These are phyloP conservation scores for Zaprionus vittiger DNA, from an alignment of 1,140 invertebrate species.

Conservation along the genomic window DNA sequence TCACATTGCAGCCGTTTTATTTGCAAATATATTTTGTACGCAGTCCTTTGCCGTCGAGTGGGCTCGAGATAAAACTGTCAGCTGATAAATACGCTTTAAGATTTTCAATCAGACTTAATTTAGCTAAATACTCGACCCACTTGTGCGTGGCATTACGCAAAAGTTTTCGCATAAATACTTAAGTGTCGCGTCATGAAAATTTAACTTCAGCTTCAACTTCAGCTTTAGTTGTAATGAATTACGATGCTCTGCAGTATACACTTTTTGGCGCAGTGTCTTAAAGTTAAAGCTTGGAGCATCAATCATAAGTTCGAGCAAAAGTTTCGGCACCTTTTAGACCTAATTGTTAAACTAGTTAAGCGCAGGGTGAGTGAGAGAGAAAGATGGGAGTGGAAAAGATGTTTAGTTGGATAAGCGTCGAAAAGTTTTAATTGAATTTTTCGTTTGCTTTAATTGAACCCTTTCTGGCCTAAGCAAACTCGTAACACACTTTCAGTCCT, in stretches of 20 bases:
- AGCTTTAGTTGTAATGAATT: slow-evolving; percentile 48
- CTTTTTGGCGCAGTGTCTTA: slow-evolving; percentile 69
- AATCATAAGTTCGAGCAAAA: slow-evolving; percentile 53
- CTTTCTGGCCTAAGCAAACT: slow-evolving; percentile 28
- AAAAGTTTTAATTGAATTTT: slow-evolving; percentile 56
- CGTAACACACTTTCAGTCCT: slow-evolving; percentile 23
- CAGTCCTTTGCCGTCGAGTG: not conserved
- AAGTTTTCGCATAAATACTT: slow-evolving; percentile 71
- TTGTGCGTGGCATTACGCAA: slow-evolving; percentile 7
- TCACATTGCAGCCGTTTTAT: slow-evolving; percentile 73
- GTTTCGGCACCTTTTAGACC: slow-evolving; percentile 31
- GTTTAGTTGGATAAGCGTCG: slow-evolving; percentile 39
- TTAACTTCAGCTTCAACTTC: not conserved
- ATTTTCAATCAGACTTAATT: slow-evolving; percentile 45
- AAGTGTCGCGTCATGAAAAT: slow-evolving; percentile 54
- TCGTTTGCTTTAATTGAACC: slow-evolving; percentile 34
- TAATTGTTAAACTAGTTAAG: slow-evolving; percentile 32
- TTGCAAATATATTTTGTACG: slow-evolving; percentile 64
- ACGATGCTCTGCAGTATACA: slow-evolving; percentile 56
- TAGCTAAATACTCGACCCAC: slow-evolving; percentile 42
- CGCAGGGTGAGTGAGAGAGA: not conserved
- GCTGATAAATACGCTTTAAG: slow-evolving; percentile 34
- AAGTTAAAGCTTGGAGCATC: slow-evolving; percentile 24
- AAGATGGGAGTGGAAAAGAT: slow-evolving; percentile 10
- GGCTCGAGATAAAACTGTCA: not conserved